phyloP scores from a whole-genome alignment of 1,140 invertebrate genomes.

The Cotesia vestalis region DNA sequence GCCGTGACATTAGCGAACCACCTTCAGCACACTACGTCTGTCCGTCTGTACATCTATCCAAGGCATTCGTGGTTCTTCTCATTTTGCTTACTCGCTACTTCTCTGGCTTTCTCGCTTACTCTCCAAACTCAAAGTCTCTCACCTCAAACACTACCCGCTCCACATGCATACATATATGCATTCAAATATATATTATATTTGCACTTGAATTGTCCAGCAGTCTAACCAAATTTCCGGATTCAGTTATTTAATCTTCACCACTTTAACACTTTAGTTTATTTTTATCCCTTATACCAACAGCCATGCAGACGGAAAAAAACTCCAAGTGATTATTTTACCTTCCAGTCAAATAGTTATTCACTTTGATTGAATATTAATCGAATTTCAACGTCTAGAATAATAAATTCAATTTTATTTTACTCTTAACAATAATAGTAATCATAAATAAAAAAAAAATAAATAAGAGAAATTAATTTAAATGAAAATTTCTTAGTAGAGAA shows the following conservation, averaged over 20 bases:
- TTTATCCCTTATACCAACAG: conserved; percentile 17
- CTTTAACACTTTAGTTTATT: conserved; percentile 19
- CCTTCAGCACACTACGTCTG: conserved; percentile 46
- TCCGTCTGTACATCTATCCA: conserved; percentile 24
- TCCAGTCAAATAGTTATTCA: too few species aligned
- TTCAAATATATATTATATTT: too few species aligned
- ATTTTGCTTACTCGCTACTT: conserved; percentile 17
- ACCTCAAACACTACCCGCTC: neutral
- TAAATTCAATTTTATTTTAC: conserved; percentile 1
- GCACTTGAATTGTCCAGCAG: neutral
- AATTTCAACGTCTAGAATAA: too few species aligned
- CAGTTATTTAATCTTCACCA: conserved; percentile 24
- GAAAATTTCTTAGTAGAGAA: neutral
- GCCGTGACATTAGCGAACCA: conserved; percentile 57
- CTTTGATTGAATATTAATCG: too few species aligned
- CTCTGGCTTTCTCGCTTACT: conserved; percentile 9
- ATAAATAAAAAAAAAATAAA: neutral
- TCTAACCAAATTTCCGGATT: conserved; percentile 10
- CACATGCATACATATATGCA: neutral
- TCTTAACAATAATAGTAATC: neutral
- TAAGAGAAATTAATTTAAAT: too few species aligned
- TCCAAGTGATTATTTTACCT: neutral
- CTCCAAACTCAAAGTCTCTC: conserved; percentile 19
- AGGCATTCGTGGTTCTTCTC: conserved; percentile 16
- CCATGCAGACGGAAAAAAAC: conserved; percentile 6